Percentiles rank a stretch among this genome's conserved stretches.
phyloP scores from a whole-genome alignment of 1,140 invertebrate species.

The Ylistrum balloti region DNA sequence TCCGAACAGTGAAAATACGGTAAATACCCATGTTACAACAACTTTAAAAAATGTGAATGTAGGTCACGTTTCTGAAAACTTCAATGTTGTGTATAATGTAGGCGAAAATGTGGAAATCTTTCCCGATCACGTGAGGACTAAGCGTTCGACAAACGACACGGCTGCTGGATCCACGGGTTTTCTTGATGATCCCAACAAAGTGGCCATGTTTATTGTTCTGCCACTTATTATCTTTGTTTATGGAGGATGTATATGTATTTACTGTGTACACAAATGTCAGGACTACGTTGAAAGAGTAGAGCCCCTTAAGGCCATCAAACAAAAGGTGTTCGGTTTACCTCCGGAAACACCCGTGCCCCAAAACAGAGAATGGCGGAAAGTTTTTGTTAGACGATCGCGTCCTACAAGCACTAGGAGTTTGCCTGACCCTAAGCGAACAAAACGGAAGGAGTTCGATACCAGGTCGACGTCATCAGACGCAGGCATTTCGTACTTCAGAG shows the following conservation, averaged over 20 bases:
- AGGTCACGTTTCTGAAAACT: neutral
- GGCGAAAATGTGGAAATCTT: neutral
- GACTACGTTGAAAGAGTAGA: neutral
- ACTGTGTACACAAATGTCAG: constrained; percentile 5
- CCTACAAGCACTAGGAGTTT: neutral
- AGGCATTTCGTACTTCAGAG: neutral
- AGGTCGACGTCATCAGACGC: neutral
- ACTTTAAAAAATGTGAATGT: neutral
- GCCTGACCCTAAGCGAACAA: neutral
- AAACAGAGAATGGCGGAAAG: neutral
- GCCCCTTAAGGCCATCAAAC: neutral
- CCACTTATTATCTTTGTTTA: neutral
- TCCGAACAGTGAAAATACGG: neutral
- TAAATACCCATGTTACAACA: neutral
- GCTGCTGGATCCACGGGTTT: neutral
- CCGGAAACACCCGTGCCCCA: neutral
- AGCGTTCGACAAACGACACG: neutral
- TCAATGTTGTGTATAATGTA: neutral
- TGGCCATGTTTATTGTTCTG: neutral
- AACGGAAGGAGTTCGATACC: neutral
- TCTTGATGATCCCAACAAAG: neutral
- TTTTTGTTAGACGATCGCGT: neutral
- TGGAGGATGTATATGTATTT: neutral
- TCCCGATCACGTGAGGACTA: neutral
- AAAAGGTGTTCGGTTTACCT: neutral